Conservation (phyloP, 2,888 invertebrate genomes). For the Cartodere bifasciata region DNA sequence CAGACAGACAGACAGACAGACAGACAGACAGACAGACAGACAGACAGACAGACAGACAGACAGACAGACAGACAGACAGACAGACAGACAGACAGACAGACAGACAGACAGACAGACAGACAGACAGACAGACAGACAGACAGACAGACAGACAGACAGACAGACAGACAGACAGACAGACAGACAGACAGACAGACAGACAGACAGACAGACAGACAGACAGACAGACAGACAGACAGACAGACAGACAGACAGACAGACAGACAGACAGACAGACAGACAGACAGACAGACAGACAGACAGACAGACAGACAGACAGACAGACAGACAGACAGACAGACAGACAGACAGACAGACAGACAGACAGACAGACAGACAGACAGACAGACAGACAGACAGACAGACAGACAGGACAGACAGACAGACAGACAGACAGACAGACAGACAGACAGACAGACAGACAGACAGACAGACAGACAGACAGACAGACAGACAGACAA, state of each 20-base stretch:
- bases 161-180: constrained; percentile 2
- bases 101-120: constrained; percentile 2
- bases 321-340: constrained; percentile 2
- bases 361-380: constrained; percentile 2
- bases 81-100: constrained; percentile 2
- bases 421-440: no score
- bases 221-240: constrained; percentile 2
- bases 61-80: constrained; percentile 2
- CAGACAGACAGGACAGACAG: constrained; percentile 2
- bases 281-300: constrained; percentile 2
- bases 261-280: constrained; percentile 2
- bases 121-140: constrained; percentile 2
- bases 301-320: constrained; percentile 2
- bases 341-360: constrained; percentile 2
- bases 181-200: constrained; percentile 2
- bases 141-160: constrained; percentile 2
- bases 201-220: constrained; percentile 2
- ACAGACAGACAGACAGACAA: no score
- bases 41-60: constrained; percentile 2
- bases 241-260: constrained; percentile 2
- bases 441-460: no score
- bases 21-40: constrained; percentile 2
- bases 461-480: no score
- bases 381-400: constrained; percentile 2
- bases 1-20: constrained; percentile 2